phyloP scores from a whole-genome alignment of 2,113 vertebrate genomes.

The Sula dactylatra region DNA sequence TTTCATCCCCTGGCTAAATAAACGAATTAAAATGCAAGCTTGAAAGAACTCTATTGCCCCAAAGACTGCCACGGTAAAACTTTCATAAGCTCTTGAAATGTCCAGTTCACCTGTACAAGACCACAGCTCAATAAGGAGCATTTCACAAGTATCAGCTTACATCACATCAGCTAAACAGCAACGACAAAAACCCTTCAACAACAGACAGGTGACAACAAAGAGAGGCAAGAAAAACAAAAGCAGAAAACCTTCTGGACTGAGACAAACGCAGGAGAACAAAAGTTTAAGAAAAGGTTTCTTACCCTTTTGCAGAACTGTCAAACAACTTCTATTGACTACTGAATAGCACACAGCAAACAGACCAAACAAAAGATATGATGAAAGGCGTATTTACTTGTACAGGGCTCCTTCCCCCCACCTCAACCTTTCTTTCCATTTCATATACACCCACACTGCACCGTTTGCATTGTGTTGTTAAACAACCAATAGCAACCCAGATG shows the following conservation, averaged over 20 bases:
- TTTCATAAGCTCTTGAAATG: not conserved
- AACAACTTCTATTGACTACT: slow-evolving; percentile 64
- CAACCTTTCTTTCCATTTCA: slow-evolving; percentile 65
- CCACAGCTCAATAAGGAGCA: not conserved
- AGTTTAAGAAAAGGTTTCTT: slow-evolving; percentile 64
- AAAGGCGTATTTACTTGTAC: slow-evolving; percentile 71
- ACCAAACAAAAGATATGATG: slow-evolving; percentile 72
- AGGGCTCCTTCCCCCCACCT: slow-evolving; percentile 49
- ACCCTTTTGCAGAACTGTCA: slow-evolving; percentile 57
- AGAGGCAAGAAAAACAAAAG: not conserved
- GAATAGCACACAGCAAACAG: slow-evolving; percentile 74
- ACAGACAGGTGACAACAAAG: slow-evolving; percentile 32
- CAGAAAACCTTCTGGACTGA: slow-evolving; percentile 57
- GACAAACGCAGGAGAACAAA: slow-evolving; percentile 52
- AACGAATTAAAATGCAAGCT: not conserved
- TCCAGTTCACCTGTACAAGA: slow-evolving; percentile 28
- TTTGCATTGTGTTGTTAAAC: slow-evolving; percentile 71
- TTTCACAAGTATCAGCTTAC: not conserved
- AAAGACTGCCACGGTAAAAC: not conserved
- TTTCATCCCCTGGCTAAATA: slow-evolving; percentile 34
- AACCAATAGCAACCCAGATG: slow-evolving; percentile 65
- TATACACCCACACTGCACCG: slow-evolving; percentile 59
- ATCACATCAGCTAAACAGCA: not conserved
- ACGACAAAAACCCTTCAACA: not conserved
- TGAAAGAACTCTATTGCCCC: not conserved